Evolutionary conservation across 2,888 invertebrate genomes (phyloP), one percentile per base, ranked within the genome.

Genomic region (Caenorhabditis doughertyi): DNA sequence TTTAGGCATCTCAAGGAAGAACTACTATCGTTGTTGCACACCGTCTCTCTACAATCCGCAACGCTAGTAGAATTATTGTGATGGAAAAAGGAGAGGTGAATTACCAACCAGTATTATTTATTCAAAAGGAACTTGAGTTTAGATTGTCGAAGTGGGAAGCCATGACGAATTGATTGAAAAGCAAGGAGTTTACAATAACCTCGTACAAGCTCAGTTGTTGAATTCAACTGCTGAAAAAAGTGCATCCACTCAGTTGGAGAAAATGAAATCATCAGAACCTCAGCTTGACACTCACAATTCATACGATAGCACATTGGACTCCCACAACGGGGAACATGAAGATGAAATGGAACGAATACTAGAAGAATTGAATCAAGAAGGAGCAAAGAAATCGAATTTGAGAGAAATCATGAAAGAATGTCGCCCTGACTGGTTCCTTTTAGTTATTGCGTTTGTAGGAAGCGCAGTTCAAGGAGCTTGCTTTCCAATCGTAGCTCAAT

Each of bases 101-200:
- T n/a, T n/a, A n/a, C n/a, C n/a, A n/a, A n/a, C n/a, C n/a, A n/a
- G n/a, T n/a, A n/a, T n/a, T n/a, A n/a, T n/a, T 21, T 25, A 51
- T 18, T 18, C 7, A 35, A 35, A 35, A 5, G 9, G 5, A 35
- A 5, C 18, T 47, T n/a, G 3, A 55, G 65, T 79, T 5, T 92
- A 92, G 67, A 94, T 96, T 18, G 94, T 94, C 0, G 95, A 96
- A 91, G 93, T 93, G 81, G 95, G 95, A 79, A 94, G 94, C 0
- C 95, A 95, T 91, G 89, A 93, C 0, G 93, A 95, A 87, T 93
- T 96, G 0, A 92, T 95, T 70, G 92, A 93, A 11, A 60, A 55
- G n/a, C 42, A 92, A 64, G 95, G 95, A 51, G 93, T 95, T 1
- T 95, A 95, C 90, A 94, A 94, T 84, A 93, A 93, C 56, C 92